Base-by-base conservation (phyloP, 1,140 invertebrate genomes). In the Ceratoteleas bidentatus region DNA sequence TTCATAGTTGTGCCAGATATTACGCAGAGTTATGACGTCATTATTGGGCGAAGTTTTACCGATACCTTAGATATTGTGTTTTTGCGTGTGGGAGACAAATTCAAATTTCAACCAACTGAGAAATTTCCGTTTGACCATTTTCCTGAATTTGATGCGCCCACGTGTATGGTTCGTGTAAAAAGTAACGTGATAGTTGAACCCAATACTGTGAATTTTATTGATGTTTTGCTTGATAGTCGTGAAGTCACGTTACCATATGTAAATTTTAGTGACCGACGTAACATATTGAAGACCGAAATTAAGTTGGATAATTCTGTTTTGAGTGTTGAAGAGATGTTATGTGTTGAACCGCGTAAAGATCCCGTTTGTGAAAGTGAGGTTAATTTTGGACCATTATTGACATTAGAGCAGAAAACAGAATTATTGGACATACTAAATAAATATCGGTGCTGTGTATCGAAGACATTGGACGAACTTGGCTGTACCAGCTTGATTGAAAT, bases 31-130 rank as follows among this genome's bases (percentile, higher is more conserved):
- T 45, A 62, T 36, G 61, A 65, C 24, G 32, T 64, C 9, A 58
- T 75, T n/a, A 36, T 65, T n/a, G 72, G 72, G 6, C 38, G 72
- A 38, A 56, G 38, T 6, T 75, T 75, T 57, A 75, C 72, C 0
- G 72, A 75, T 15, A 7, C 43, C 0, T 10, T n/a, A 2, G 66
- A 70, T 24, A 34, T 70, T 34, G 34, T 47, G 0, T 70, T 60
- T 40, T 14, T 56, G 11, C 24, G 54, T 1, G 45, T 32, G 0
- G 56, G 66, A 38, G 14, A 60, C 24, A 14, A 38, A 24, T 60
- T 70, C 32, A 5, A 50, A 8, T 70, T 70, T 60, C 2, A 11
- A 2, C 0, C 11, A n/a, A n/a, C n/a, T 16, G 32, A 47, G 6
- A n/a, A 61, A n/a, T 61, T 61, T 61, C 57, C 57, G 15, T 50